Evolutionary conservation across 2,113 vertebrate genomes (phyloP).

Genomic region (Isurus oxyrinchus): DNA sequence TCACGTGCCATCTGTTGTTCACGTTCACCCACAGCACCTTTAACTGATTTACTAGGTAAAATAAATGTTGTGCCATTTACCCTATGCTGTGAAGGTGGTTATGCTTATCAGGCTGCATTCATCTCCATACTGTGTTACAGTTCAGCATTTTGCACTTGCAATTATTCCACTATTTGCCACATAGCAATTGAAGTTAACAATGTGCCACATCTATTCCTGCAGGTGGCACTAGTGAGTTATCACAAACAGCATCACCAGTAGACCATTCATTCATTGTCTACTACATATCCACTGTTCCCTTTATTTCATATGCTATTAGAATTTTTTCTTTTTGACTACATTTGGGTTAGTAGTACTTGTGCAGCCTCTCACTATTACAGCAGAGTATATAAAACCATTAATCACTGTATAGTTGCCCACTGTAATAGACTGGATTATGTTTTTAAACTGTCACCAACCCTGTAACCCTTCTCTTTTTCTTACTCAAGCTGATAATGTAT

Average conservation of each 20-base stretch:
- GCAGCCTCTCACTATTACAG: neutral
- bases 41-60: neutral
- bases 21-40: neutral
- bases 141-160: neutral
- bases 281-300: neutral
- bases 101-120: neutral
- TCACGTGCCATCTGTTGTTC: neutral
- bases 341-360: neutral
- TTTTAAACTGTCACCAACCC: neutral
- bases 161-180: neutral
- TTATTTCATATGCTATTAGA: neutral
- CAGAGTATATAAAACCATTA: neutral
- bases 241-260: neutral
- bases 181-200: too few relatives aligned
- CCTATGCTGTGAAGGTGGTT: neutral
- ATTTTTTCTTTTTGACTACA: neutral
- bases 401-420: neutral
- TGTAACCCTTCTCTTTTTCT: neutral
- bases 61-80: neutral
- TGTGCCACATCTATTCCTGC: neutral
- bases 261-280: neutral
- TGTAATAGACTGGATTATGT: neutral
- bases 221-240: neutral
- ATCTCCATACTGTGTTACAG: neutral
- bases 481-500: neutral